Conservation (phyloP, 1,140 invertebrate genomes). For the Drosophila virilis region DNA sequence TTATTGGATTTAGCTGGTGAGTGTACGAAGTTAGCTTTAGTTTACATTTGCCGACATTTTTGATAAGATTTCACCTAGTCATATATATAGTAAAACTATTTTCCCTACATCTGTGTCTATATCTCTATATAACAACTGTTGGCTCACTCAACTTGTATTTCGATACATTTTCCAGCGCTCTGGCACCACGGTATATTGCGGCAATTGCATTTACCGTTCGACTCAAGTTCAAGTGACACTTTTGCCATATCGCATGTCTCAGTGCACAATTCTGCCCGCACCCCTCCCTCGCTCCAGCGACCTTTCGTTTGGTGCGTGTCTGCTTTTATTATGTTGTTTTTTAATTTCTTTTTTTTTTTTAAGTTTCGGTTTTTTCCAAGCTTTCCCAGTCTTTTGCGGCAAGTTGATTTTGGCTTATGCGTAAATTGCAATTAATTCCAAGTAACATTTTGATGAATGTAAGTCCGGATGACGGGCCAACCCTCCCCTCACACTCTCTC, state of each 20-base stretch:
- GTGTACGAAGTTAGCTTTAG: too few species aligned
- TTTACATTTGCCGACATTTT: too few species aligned
- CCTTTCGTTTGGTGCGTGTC: conserved; percentile 22
- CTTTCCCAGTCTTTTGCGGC: conserved; percentile 23
- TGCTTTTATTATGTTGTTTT: conserved; percentile 19
- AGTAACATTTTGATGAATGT: conserved; percentile 46
- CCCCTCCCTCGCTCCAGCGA: not conserved
- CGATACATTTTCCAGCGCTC: not conserved
- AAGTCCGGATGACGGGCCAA: conserved; percentile 31
- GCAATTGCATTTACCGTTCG: conserved; percentile 25
- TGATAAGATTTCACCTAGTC: too few species aligned
- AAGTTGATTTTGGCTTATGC: conserved; percentile 54
- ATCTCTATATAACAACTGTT: too few species aligned
- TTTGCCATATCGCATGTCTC: conserved; percentile 74
- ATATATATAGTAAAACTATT: too few species aligned
- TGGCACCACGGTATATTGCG: conserved; percentile 21
- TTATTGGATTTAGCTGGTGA: too few species aligned
- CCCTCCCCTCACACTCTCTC: not conserved
- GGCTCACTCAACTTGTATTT: not conserved
- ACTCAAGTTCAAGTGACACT: conserved; percentile 78
- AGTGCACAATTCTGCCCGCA: conserved; percentile 37
- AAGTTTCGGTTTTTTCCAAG: conserved; percentile 9
- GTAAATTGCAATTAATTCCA: conserved; percentile 76
- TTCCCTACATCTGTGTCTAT: too few species aligned
- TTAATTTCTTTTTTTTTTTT: not conserved